Evolutionary conservation across 2,797 vertebrate species (phyloP).

Genomic region (Dromococcyx pavoninus): DNA sequence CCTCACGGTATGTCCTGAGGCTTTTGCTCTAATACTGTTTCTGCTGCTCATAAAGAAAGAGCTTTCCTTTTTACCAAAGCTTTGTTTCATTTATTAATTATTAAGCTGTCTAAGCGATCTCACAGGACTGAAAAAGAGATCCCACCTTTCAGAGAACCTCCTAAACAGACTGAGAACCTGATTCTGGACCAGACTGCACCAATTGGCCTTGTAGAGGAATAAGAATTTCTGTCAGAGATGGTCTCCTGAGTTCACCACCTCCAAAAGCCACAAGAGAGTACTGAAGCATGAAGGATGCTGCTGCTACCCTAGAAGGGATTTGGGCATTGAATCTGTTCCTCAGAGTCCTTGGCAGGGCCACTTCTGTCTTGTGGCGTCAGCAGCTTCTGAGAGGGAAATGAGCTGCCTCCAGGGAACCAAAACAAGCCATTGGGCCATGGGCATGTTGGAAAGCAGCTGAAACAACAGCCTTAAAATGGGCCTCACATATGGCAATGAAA

Average conservation of each 20-base stretch:
- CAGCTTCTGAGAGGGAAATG: not conserved
- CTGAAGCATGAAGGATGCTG: not conserved
- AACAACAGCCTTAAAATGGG: not conserved
- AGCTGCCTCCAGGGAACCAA: not conserved
- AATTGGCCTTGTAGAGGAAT: not conserved
- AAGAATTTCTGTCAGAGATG: not conserved
- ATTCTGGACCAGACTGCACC: not conserved
- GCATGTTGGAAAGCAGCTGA: not conserved
- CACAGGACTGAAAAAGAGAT: not conserved
- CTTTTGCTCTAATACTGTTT: not conserved
- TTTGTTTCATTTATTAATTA: not conserved
- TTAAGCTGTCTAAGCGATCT: not conserved
- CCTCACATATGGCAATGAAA: not conserved
- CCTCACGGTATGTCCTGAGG: fast-evolving
- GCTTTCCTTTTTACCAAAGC: not conserved
- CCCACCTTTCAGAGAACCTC: not conserved
- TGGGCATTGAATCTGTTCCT: not conserved
- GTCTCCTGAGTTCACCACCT: not conserved
- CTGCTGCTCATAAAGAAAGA: not conserved
- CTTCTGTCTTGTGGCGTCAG: not conserved
- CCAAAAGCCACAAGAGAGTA: not conserved
- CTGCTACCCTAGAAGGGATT: not conserved
- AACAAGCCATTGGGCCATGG: not conserved
- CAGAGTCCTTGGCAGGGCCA: not conserved
- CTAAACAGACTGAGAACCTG: not conserved